These are phyloP conservation scores for Mechanitis mazaeus DNA, from an alignment of 2,888 invertebrate genomes.

Conservation along the genomic window DNA sequence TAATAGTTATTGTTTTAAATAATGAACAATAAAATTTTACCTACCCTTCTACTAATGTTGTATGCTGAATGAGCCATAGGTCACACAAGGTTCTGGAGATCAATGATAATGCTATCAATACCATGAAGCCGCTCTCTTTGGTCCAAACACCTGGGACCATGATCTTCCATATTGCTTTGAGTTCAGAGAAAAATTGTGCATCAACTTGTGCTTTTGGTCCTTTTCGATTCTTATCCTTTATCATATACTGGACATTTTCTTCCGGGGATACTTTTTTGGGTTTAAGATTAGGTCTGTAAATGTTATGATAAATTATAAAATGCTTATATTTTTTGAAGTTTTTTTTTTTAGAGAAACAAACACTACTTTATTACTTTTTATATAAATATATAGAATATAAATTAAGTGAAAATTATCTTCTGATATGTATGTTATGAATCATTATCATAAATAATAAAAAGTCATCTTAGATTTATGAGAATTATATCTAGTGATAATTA, in stretches of 20 bases:
- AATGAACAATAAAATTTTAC: slow-evolving; percentile 26
- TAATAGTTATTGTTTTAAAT: background rate
- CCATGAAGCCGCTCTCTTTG: slow-evolving; percentile 84
- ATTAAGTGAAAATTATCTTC: too few species aligned
- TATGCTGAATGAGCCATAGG: slow-evolving; percentile 97
- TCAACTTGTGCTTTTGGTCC: slow-evolving; percentile 85
- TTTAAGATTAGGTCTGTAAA: slow-evolving; percentile 38
- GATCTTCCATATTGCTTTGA: slow-evolving; percentile 82
- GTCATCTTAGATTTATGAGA: too few species aligned
- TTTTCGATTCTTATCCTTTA: slow-evolving; percentile 80
- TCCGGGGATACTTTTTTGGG: slow-evolving; percentile 65
- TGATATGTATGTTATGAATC: too few species aligned
- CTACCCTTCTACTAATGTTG: slow-evolving; percentile 94
- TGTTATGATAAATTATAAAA: too few species aligned
- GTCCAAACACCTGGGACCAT: slow-evolving; percentile 88
- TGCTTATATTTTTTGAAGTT: background rate
- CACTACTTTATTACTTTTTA: background rate
- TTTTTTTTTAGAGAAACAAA: too few species aligned
- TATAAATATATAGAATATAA: background rate
- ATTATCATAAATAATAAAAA: too few species aligned
- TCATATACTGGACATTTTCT: slow-evolving; percentile 87
- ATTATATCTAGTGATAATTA: too few species aligned
- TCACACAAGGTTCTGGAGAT: slow-evolving; percentile 95
- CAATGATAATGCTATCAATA: slow-evolving; percentile 86
- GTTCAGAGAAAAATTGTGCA: slow-evolving; percentile 82